phyloP scores from a whole-genome alignment of 2,797 vertebrate species.

The Moxostoma hubbsi region DNA sequence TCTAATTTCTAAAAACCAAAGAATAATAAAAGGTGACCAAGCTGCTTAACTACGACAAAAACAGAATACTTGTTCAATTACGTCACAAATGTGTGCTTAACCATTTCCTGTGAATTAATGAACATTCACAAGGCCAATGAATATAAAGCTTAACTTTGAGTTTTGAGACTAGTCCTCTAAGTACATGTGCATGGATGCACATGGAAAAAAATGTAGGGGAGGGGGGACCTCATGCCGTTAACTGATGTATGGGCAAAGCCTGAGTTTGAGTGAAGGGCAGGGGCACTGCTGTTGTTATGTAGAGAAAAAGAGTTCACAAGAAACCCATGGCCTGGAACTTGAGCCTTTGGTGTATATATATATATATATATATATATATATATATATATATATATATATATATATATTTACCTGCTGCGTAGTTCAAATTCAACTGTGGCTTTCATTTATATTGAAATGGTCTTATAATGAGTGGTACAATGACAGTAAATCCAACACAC shows the following conservation, averaged over 20 bases:
- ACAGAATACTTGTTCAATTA: background rate
- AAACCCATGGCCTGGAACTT: conserved; percentile 39
- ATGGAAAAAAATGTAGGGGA: background rate
- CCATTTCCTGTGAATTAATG: conserved; percentile 8
- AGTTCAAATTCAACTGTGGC: background rate
- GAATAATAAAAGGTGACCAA: background rate
- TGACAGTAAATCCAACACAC: conserved; percentile 6
- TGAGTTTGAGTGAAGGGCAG: conserved; percentile 41
- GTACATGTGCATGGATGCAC: background rate
- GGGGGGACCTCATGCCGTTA: conserved; percentile 10
- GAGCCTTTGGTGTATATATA: conserved; percentile 36
- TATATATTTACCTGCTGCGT: no score
- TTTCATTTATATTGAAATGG: conserved; percentile 35
- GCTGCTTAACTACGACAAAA: background rate
- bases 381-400: no score
- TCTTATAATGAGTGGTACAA: background rate
- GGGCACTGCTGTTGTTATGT: conserved; percentile 43
- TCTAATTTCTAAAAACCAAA: conserved; percentile 5
- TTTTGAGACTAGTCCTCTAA: background rate
- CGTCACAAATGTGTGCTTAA: background rate
- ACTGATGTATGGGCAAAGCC: conserved; percentile 17
- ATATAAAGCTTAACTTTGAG: conserved; percentile 29
- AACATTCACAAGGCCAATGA: conserved; percentile 18
- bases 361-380: no score
- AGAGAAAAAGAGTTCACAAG: conserved; percentile 47